These are phyloP conservation scores for Alsophila aescularia DNA, from an alignment of 2,888 invertebrate genomes.

Conservation along the genomic window DNA sequence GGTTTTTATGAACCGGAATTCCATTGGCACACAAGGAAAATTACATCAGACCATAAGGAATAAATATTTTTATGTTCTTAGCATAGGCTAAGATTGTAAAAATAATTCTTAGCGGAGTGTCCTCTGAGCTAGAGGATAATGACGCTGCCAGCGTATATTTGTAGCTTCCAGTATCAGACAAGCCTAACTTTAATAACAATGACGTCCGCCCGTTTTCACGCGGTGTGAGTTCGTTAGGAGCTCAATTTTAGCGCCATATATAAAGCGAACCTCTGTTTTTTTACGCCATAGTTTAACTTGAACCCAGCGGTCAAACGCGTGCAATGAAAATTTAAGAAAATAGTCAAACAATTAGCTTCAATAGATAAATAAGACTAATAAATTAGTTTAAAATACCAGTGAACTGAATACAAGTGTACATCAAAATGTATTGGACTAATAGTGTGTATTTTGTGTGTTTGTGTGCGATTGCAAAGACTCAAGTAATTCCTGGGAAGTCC, in stretches of 20 bases:
- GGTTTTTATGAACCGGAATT: no score
- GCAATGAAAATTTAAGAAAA: conserved; percentile 51
- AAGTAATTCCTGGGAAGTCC: conserved; percentile 76
- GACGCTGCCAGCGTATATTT: neutral
- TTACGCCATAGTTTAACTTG: conserved; percentile 68
- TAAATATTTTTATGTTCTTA: no score
- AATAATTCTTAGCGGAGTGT: no score
- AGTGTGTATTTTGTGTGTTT: conserved; percentile 68
- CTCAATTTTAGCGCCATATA: conserved; percentile 79
- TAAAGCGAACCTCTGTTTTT: conserved; percentile 74
- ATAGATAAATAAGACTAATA: conserved; percentile 33
- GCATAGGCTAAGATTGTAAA: no score
- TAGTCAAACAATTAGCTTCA: conserved; percentile 22
- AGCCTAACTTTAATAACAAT: conserved; percentile 74
- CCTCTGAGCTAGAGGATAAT: neutral
- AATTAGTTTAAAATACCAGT: conserved; percentile 27
- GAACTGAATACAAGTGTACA: conserved; percentile 5
- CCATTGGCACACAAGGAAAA: no score
- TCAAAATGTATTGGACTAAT: conserved; percentile 68
- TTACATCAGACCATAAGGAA: no score
- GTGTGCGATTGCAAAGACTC: conserved; percentile 70
- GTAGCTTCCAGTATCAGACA: conserved; percentile 38
- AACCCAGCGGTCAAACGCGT: conserved; percentile 51
- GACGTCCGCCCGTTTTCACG: conserved; percentile 82
- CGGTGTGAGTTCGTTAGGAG: conserved; percentile 66